Conservation (phyloP, 2,888 invertebrate genomes). For the Stegana nigrithorax region DNA sequence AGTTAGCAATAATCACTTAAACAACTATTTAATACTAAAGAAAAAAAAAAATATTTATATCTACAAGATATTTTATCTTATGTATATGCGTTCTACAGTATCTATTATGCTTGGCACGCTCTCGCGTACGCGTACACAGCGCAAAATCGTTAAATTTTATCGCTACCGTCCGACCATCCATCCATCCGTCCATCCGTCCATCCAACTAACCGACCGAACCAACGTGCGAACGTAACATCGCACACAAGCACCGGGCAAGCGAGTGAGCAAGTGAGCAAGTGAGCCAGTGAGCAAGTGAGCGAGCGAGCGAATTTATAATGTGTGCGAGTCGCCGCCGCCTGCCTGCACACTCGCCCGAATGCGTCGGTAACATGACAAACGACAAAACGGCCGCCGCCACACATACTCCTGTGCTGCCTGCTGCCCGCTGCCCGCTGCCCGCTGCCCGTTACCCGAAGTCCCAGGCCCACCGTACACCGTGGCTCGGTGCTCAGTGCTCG, state of each 20-base stretch:
- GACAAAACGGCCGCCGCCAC: no score
- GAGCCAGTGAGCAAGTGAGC: neutral
- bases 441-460: neutral
- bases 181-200: neutral
- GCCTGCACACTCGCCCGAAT: no score
- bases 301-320: no score
- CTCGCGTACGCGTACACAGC: slow-evolving; percentile 51
- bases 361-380: no score
- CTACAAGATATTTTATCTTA: slow-evolving; percentile 33
- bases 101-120: slow-evolving; percentile 59
- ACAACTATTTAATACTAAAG: slow-evolving; percentile 45
- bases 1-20: no score
- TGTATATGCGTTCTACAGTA: slow-evolving; percentile 33
- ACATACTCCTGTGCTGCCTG: neutral
- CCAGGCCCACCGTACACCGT: no score
- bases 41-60: slow-evolving; percentile 43
- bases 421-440: neutral
- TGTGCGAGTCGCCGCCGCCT: no score
- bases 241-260: no score
- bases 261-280: neutral
- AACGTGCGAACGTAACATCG: neutral
- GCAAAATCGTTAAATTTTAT: slow-evolving; percentile 62
- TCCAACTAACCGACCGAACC: no score
- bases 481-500: no score
- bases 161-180: slow-evolving; percentile 29